Conservation (phyloP, 1,140 invertebrate species). For the Halesus radiatus region DNA sequence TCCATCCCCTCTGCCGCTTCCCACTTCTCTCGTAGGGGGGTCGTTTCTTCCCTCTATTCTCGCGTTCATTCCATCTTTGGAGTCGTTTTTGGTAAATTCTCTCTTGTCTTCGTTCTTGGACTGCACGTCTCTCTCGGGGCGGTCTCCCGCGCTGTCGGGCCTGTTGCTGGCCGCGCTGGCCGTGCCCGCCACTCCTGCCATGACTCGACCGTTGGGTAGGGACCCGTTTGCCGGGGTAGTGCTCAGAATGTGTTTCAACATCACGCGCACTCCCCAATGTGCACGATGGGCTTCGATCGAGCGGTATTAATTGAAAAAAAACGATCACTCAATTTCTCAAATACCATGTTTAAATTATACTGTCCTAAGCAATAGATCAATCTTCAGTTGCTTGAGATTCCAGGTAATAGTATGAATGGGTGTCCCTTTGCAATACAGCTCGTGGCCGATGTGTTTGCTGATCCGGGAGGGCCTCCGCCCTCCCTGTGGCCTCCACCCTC, state of each 20-base stretch:
- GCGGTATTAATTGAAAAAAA: background rate
- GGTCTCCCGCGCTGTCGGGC: slow-evolving; percentile 44
- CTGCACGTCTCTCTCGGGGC: slow-evolving; percentile 54
- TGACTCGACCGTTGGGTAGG: slow-evolving; percentile 42
- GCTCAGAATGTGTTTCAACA: slow-evolving; percentile 68
- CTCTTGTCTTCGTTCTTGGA: slow-evolving; percentile 62
- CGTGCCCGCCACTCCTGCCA: slow-evolving; percentile 31
- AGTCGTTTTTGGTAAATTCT: slow-evolving; percentile 23
- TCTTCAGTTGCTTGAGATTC: background rate
- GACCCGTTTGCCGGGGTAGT: slow-evolving; percentile 50
- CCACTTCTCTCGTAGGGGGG: slow-evolving; percentile 15
- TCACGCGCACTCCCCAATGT: slow-evolving; percentile 58
- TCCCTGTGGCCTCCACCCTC: background rate
- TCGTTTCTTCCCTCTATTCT: slow-evolving; percentile 64
- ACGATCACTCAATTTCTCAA: background rate
- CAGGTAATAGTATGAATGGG: no score
- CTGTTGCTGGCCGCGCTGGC: background rate
- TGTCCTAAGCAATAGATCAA: background rate
- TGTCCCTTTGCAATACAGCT: no score
- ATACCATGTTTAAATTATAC: slow-evolving; percentile 2
- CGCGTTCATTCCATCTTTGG: slow-evolving; percentile 22
- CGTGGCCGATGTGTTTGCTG: no score
- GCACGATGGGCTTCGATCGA: slow-evolving; percentile 5
- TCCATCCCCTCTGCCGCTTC: slow-evolving; percentile 40
- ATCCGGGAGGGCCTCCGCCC: slow-evolving; percentile 32